Evolutionary conservation across 2,797 vertebrate genomes (phyloP).

Genomic region (Distichodus sexfasciatus): DNA sequence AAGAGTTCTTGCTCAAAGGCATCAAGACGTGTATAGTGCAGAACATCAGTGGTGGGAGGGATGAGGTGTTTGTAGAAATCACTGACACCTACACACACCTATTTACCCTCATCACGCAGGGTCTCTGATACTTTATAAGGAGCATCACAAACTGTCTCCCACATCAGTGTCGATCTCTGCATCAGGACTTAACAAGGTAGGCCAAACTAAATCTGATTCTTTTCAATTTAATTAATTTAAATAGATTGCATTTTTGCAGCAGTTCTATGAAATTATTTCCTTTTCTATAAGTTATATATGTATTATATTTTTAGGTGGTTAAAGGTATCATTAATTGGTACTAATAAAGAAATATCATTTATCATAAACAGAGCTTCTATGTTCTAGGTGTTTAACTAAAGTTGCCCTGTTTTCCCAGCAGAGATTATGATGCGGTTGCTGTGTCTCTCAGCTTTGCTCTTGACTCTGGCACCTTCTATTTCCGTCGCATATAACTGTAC

Average conservation of each 20-base stretch:
- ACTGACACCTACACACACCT: conserved; percentile 2
- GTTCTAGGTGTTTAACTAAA: too few species aligned
- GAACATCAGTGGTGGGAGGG: background rate
- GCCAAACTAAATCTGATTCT: background rate
- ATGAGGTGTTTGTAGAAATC: background rate
- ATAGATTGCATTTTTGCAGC: too few species aligned
- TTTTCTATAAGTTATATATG: too few species aligned
- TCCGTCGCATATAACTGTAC: conserved; percentile 71
- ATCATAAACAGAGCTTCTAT: too few species aligned
- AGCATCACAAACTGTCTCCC: background rate
- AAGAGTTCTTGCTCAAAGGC: background rate
- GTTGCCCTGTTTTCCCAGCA: too few species aligned
- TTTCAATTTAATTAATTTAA: too few species aligned
- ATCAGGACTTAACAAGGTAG: conserved; percentile 48
- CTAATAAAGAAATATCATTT: too few species aligned
- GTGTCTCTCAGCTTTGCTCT: conserved; percentile 62
- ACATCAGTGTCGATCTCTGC: conserved; percentile 44
- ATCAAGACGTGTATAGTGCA: background rate
- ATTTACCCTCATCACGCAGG: conserved; percentile 11
- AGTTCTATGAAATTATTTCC: too few species aligned
- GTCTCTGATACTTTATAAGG: conserved; percentile 62
- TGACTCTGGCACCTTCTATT: conserved; percentile 57
- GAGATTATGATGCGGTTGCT: conserved; percentile 30
- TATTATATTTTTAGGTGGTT: too few species aligned
- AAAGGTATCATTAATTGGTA: too few species aligned